Conservation (phyloP, 2,888 invertebrate species). For the Leucophenga maculata region DNA sequence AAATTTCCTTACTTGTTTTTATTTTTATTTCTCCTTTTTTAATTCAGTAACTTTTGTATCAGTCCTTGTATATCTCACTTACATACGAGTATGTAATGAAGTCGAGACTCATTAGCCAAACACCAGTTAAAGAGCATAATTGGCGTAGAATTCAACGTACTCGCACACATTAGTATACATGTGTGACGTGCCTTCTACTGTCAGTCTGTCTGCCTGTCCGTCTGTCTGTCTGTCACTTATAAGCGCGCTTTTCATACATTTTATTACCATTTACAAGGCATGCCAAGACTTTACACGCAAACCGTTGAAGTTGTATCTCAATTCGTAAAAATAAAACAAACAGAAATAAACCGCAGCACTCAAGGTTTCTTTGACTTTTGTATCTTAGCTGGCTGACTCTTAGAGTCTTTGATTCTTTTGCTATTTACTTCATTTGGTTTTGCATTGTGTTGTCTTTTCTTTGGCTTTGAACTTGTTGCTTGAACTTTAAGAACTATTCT, state of each 20-base stretch:
- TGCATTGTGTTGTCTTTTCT: conserved; percentile 34
- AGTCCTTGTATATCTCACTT: too few relatives aligned
- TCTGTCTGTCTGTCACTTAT: background rate
- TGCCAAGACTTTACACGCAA: conserved; percentile 11
- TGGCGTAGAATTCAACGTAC: conserved; percentile 16
- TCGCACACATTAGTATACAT: too few relatives aligned
- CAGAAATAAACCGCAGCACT: background rate
- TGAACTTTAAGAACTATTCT: conserved; percentile 44
- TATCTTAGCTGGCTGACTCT: too few relatives aligned
- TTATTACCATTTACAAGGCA: too few relatives aligned
- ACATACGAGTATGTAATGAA: too few relatives aligned
- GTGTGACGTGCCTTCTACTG: conserved; percentile 40
- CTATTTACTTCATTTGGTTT: conserved; percentile 13
- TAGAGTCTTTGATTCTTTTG: background rate
- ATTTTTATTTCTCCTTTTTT: too few relatives aligned
- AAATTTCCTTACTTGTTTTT: too few relatives aligned
- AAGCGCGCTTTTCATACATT: background rate
- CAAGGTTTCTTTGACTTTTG: background rate
- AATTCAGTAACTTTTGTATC: too few relatives aligned
- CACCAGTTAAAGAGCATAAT: too few relatives aligned
- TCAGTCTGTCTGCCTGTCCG: too few relatives aligned
- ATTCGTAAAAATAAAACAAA: conserved; percentile 6
- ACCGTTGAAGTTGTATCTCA: conserved; percentile 33
- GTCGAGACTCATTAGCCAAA: too few relatives aligned
- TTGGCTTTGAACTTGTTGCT: conserved; percentile 54